A percentile compares a stretch with the other conserved stretches of the same genome.
Conservation (phyloP, 2,797 vertebrate genomes). For the Onychomys leucogaster region DNA sequence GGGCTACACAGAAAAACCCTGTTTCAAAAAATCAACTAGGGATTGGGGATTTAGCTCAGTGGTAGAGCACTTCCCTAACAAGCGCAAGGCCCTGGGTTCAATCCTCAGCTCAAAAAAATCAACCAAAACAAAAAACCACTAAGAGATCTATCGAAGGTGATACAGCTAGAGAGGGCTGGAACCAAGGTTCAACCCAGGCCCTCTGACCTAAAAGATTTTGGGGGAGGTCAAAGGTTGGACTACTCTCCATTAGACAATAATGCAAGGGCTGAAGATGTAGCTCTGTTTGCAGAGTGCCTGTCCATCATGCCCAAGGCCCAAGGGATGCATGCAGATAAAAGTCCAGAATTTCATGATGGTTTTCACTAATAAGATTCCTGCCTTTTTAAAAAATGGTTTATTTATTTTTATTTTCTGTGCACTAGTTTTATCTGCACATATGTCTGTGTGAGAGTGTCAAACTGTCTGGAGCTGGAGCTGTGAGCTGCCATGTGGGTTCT, state of each 20-base stretch:
- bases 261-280: background rate
- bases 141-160: slow-evolving; percentile 20
- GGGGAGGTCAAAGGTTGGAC: background rate
- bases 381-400: background rate
- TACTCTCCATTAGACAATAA: background rate
- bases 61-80: too few species aligned
- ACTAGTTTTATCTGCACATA: background rate
- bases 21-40: background rate
- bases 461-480: background rate
- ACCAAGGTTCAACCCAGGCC: background rate
- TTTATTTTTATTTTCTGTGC: background rate
- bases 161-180: background rate
- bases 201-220: background rate
- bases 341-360: background rate
- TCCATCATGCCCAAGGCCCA: background rate
- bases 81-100: too few species aligned
- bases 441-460: background rate
- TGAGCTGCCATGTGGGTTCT: background rate
- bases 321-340: background rate
- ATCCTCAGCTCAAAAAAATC: too few species aligned
- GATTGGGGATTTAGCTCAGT: too few species aligned
- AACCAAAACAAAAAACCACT: background rate
- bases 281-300: background rate
- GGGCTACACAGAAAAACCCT: background rate
- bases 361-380: background rate